These are phyloP conservation scores for Zootermopsis nevadensis DNA, from an alignment of 2,888 invertebrate genomes.

Conservation along the genomic window DNA sequence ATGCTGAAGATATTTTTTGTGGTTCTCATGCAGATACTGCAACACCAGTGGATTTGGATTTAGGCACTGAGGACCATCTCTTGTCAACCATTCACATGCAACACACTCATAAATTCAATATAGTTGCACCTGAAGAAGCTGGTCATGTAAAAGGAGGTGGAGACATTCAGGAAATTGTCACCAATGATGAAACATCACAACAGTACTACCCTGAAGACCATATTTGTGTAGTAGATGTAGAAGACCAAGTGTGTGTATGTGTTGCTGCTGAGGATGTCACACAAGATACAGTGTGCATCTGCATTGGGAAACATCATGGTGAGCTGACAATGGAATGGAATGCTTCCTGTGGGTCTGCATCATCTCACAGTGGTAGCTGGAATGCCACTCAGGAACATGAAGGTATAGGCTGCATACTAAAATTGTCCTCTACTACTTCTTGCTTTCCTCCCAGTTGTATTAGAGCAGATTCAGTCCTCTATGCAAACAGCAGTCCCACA, in stretches of 20 bases:
- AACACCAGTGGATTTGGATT: slow-evolving; percentile 61
- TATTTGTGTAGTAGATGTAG: slow-evolving; percentile 54
- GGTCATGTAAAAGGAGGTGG: slow-evolving; percentile 66
- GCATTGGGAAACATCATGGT: slow-evolving; percentile 53
- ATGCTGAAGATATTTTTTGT: slow-evolving; percentile 59
- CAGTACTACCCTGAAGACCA: slow-evolving; percentile 41
- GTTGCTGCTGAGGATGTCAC: slow-evolving; percentile 37
- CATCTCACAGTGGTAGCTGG: slow-evolving; percentile 6
- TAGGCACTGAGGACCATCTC: slow-evolving; percentile 63
- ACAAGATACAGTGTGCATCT: slow-evolving; percentile 51
- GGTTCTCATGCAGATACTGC: slow-evolving; percentile 59
- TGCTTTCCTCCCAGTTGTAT: slow-evolving; percentile 33
- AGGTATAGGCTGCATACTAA: slow-evolving; percentile 43
- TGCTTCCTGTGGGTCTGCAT: background rate
- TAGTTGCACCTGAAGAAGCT: slow-evolving; percentile 63
- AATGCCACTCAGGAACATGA: slow-evolving; percentile 45
- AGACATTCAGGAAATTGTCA: slow-evolving; percentile 61
- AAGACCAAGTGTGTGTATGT: slow-evolving; percentile 55
- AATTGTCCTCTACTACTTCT: slow-evolving; percentile 40
- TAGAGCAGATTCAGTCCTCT: slow-evolving; percentile 34
- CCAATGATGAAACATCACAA: slow-evolving; percentile 68
- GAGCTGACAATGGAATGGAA: slow-evolving; percentile 54
- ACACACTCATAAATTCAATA: slow-evolving; percentile 63
- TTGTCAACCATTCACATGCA: slow-evolving; percentile 64
- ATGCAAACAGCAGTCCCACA: slow-evolving; percentile 20